A percentile compares a stretch with the other conserved stretches of the same genome.
Evolutionary conservation across 2,888 invertebrate species (phyloP).

Genomic region (Theodoxus fluviatilis): DNA sequence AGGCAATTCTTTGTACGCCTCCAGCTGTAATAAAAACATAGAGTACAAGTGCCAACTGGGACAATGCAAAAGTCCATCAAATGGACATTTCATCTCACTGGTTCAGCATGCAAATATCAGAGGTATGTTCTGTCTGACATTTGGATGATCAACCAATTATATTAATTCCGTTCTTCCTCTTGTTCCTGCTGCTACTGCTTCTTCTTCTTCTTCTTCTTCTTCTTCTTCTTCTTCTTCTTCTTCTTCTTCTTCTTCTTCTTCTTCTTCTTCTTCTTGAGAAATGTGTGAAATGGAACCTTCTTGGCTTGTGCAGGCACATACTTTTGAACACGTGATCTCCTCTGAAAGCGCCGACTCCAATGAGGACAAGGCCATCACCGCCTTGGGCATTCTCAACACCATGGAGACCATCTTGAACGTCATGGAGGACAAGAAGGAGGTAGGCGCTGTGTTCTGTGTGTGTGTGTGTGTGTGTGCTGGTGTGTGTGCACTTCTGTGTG

Average conservation of each 20-base stretch:
- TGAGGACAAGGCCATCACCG: slow-evolving; percentile 95
- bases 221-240: not conserved
- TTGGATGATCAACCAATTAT: not conserved
- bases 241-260: not conserved
- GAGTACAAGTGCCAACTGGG: too few relatives aligned
- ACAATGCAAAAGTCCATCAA: too few relatives aligned
- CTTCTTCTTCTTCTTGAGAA: not conserved
- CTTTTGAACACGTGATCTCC: slow-evolving; percentile 64
- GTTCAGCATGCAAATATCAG: too few relatives aligned
- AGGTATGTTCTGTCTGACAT: too few relatives aligned
- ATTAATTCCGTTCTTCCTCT: not conserved
- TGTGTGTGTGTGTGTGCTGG: too few relatives aligned
- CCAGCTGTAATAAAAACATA: too few relatives aligned
- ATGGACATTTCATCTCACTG: too few relatives aligned
- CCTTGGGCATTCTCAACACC: slow-evolving; percentile 94
- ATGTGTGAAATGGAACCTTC: not conserved
- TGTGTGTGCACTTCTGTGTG: too few relatives aligned
- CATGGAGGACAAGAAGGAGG: slow-evolving; percentile 75
- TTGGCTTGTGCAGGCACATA: slow-evolving; percentile 53
- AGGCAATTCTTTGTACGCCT: too few relatives aligned
- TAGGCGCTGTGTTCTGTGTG: slow-evolving; percentile 37
- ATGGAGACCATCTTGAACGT: slow-evolving; percentile 93
- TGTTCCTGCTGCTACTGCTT: not conserved
- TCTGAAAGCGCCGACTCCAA: slow-evolving; percentile 72
- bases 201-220: not conserved